Percentiles rank a stretch among this genome's conserved stretches.
Evolutionary conservation across 2,797 vertebrate species (phyloP).

Genomic region (Novumbra hubbsi): DNA sequence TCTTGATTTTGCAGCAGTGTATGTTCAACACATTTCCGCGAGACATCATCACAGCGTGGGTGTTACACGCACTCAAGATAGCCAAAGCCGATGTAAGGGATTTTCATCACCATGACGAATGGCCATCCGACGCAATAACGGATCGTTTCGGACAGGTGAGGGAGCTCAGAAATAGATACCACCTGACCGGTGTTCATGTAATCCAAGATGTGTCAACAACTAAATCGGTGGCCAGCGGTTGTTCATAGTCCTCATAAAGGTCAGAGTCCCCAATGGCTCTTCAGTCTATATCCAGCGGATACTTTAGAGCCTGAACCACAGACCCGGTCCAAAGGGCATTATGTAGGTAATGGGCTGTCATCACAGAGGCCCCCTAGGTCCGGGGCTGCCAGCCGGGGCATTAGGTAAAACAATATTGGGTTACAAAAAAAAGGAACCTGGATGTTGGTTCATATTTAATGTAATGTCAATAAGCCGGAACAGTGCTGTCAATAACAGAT

Average conservation of each 20-base stretch:
- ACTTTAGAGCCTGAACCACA: background rate
- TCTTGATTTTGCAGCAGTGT: no score
- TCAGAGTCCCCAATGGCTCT: background rate
- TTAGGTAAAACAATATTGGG: background rate
- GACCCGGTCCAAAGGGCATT: background rate
- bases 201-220: background rate
- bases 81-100: no score
- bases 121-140: no score
- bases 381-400: background rate
- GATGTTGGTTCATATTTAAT: background rate
- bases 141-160: no score
- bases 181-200: background rate
- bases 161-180: background rate
- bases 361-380: background rate
- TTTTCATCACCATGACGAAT: no score
- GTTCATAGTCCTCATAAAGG: background rate
- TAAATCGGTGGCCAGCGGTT: background rate
- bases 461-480: background rate
- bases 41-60: no score
- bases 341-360: background rate
- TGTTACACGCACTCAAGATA: no score
- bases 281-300: background rate
- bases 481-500: background rate
- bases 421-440: background rate
- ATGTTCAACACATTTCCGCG: no score